Percentiles rank a stretch among this genome's conserved stretches.
Conservation (phyloP, 2,888 invertebrate genomes). For the Hylaea fasciaria region DNA sequence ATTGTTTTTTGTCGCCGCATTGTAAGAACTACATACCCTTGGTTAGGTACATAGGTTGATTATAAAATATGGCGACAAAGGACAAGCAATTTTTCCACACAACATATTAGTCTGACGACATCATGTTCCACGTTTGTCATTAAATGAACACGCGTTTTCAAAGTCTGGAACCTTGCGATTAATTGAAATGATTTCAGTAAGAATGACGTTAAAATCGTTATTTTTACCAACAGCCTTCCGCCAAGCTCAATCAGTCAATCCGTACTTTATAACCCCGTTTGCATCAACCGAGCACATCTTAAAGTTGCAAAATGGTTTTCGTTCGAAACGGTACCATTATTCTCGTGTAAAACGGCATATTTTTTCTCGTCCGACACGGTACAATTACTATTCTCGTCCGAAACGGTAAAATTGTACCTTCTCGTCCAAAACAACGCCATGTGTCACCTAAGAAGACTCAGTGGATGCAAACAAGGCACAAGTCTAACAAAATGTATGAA, state of each 20-base stretch:
- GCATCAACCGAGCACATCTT: conserved; percentile 7
- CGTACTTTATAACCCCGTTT: conserved; percentile 31
- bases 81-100: too few relatives aligned
- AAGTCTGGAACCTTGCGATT: conserved; percentile 15
- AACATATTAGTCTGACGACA: neutral
- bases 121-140: neutral
- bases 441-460: neutral
- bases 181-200: conserved; percentile 23
- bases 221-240: conserved; percentile 50
- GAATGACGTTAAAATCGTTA: conserved; percentile 40
- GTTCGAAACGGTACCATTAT: neutral
- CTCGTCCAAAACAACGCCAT: neutral
- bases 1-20: too few relatives aligned
- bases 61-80: too few relatives aligned
- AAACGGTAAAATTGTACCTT: neutral
- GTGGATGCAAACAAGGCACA: conserved; percentile 31
- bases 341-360: neutral
- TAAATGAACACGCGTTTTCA: conserved; percentile 4
- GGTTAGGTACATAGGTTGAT: too few relatives aligned
- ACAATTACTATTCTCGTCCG: neutral
- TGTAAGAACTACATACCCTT: too few relatives aligned
- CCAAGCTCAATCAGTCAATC: conserved; percentile 53
- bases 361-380: neutral
- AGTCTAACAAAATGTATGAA: conserved; percentile 64
- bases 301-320: neutral